Base-by-base conservation (phyloP, 30 jellyfish, hydroid and myxozoan genomes). In the Catostylus mosaicus region DNA sequence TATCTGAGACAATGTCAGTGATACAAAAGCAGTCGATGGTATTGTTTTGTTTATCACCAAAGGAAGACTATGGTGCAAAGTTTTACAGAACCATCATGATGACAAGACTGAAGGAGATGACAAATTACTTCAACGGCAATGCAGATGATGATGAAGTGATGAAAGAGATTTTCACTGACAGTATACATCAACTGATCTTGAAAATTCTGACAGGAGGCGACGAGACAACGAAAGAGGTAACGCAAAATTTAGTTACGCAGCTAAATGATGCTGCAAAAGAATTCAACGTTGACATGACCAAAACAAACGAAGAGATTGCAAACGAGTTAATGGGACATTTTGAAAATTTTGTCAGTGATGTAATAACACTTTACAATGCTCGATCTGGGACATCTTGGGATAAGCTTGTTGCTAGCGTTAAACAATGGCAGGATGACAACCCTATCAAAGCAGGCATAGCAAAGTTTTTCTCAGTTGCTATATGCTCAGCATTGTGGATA, bases 21-120 rank as follows among this genome's bases (percentile, higher is more conserved):
- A 82, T 82, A 11, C 84, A 82, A 37, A 82, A 82, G 63, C 92
- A 82, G 47, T 31, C 92, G 16, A 82, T 82, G 92, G 85, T 82
- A 33, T 60, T 82, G 85, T 46, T 31, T 30, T 82, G 92, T 35
- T 46, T 82, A 16, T 62, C 84, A 9, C 92, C 92, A 1, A 1
- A 54, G 45, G 29, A 82, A 33, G 72, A 82, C 27, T 82, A 82
- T 40, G 85, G 92, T 59, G 46, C 85, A 22, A 19, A 54, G 43
- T 82, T 82, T 54, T 82, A 82, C 82, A 63, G 34, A 67, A 64
- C 63, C 64, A 46, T 79, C 31, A 16, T 79, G 75, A 64, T 65
- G 82, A 50, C 90, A 3, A 57, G 80, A 48, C 60, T 82, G 36
- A 82, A 82, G 35, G 70, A 31, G 61, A 82, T 48, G 69, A 68